Evolutionary conservation across 2,113 vertebrate species (phyloP).

Genomic region (Miniopterus natalensis): DNA sequence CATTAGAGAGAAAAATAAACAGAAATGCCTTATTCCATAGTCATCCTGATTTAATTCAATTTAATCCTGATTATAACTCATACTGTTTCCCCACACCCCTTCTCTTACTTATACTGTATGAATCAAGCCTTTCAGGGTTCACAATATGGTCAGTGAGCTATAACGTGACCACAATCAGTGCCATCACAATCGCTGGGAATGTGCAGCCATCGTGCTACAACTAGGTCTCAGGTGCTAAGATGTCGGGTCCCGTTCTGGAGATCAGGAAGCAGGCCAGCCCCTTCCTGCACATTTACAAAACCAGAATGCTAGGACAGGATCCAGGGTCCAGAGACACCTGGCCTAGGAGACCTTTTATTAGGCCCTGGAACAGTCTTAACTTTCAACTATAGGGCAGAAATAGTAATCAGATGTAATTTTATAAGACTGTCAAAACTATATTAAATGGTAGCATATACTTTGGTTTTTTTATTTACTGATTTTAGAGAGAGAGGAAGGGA

Average conservation of each 20-base stretch:
- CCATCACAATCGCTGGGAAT: neutral
- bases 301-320: rapidly evolving
- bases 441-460: rapidly evolving
- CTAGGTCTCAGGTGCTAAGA: neutral
- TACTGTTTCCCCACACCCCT: rapidly evolving
- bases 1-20: neutral
- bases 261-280: neutral
- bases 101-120: no score
- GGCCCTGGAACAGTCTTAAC: neutral
- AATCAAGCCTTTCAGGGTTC: neutral
- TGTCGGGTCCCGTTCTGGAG: rapidly evolving
- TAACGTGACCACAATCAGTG: neutral
- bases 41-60: neutral
- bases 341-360: neutral
- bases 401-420: no score
- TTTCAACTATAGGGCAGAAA: neutral
- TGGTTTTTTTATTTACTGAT: neutral
- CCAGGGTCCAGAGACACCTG: neutral
- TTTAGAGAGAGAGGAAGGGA: neutral
- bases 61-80: no score
- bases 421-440: neutral
- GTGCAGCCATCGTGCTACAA: neutral
- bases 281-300: neutral
- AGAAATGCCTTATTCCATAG: rapidly evolving
- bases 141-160: neutral